Evolutionary conservation across 2,888 invertebrate species (phyloP).

Genomic region (Paralinhomoeus sp.): DNA sequence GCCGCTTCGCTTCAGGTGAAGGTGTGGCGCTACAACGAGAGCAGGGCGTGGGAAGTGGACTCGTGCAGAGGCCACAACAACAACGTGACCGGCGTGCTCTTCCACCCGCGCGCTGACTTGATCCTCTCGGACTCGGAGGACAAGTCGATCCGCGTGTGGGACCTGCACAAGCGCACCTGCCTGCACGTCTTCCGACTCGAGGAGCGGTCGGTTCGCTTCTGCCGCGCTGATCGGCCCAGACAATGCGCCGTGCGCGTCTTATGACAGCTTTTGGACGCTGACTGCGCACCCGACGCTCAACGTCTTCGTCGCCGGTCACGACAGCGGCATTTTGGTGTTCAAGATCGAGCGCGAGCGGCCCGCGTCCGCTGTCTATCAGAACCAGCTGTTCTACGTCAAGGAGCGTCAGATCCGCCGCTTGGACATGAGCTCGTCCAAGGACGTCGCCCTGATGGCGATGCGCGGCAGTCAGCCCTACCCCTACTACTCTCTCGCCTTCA

Average conservation of each 20-base stretch:
- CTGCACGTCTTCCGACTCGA: slow-evolving; percentile 76
- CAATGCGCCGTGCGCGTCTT: too few relatives aligned
- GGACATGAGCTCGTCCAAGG: slow-evolving; percentile 77
- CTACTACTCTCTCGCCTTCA: slow-evolving; percentile 62
- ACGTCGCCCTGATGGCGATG: slow-evolving; percentile 71
- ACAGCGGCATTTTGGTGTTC: slow-evolving; percentile 83
- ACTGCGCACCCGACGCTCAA: slow-evolving; percentile 80
- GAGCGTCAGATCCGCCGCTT: slow-evolving; percentile 67
- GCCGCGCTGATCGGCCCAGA: too few relatives aligned
- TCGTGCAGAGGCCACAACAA: slow-evolving; percentile 98
- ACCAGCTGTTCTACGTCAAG: slow-evolving; percentile 80
- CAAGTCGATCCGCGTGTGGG: slow-evolving; percentile 92
- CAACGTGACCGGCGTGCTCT: slow-evolving; percentile 88
- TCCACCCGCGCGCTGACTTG: slow-evolving; percentile 87
- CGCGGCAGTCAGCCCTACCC: slow-evolving; percentile 39
- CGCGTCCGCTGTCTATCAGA: slow-evolving; percentile 75
- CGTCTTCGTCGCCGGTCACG: slow-evolving; percentile 97
- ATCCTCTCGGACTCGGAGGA: slow-evolving; percentile 93
- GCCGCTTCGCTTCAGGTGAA: slow-evolving; percentile 47
- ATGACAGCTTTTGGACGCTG: slow-evolving; percentile 80
- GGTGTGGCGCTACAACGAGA: slow-evolving; percentile 51
- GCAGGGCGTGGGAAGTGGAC: slow-evolving; percentile 88
- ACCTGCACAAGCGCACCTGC: slow-evolving; percentile 78
- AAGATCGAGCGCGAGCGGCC: slow-evolving; percentile 79
- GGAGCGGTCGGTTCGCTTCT: slow-evolving; percentile 43